Percentiles rank a stretch among this genome's conserved stretches.
These are phyloP conservation scores for Hemibagrus guttatus DNA, from an alignment of 2,797 vertebrate genomes.

Conservation along the genomic window DNA sequence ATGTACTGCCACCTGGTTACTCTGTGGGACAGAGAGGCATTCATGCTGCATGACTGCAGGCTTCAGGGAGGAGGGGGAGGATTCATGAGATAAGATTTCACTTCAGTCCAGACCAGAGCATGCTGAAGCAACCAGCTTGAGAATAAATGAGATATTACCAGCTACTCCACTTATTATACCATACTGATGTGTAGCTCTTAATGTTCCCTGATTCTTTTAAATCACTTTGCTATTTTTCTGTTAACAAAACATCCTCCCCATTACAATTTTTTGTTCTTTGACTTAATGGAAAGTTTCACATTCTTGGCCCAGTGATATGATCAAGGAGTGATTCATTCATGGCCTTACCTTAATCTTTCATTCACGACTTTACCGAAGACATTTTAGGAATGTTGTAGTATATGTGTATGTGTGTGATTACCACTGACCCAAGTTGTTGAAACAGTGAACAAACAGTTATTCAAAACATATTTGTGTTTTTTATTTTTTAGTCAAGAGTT, in stretches of 20 bases:
- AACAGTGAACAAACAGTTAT: neutral
- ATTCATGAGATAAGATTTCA: slow-evolving; percentile 48
- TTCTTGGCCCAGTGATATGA: neutral
- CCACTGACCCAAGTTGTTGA: neutral
- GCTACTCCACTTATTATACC: neutral
- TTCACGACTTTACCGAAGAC: too few species aligned
- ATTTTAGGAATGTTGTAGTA: neutral
- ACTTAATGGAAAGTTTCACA: neutral
- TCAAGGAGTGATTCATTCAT: neutral
- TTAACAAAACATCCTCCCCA: neutral
- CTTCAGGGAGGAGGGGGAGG: slow-evolving; percentile 8
- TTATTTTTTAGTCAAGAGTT: neutral
- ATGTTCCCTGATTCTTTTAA: neutral
- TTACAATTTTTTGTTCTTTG: neutral
- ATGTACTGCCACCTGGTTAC: slow-evolving; percentile 29
- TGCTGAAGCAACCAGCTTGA: slow-evolving; percentile 3
- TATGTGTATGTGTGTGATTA: neutral
- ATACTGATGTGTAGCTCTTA: neutral
- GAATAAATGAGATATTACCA: neutral
- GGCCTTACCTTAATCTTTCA: neutral
- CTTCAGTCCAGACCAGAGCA: neutral
- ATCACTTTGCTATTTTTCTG: neutral
- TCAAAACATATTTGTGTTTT: neutral
- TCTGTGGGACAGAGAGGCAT: slow-evolving; percentile 42
- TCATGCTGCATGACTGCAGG: slow-evolving; percentile 44